Percentiles rank a stretch among this genome's conserved stretches.
Conservation (phyloP, 2,888 invertebrate species). For the Exocentrus adspersus region DNA sequence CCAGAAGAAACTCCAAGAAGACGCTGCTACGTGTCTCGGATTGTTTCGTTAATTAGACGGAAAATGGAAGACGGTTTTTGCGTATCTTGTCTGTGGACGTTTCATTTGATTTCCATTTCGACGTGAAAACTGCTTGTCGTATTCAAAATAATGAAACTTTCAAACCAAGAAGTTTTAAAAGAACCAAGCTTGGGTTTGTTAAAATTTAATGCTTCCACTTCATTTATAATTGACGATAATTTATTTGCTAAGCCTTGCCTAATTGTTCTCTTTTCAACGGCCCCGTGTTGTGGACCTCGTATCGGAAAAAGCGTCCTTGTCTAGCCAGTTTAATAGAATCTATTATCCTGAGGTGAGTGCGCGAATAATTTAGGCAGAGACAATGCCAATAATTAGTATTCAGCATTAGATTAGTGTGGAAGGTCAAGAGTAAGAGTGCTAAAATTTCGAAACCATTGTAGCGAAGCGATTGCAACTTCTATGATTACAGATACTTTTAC, state of each 20-base stretch:
- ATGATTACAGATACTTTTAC: too few species aligned
- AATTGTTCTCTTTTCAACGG: too few species aligned
- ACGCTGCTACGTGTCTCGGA: neutral
- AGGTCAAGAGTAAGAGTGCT: constrained; percentile 13
- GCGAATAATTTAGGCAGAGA: constrained; percentile 15
- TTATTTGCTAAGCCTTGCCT: too few species aligned
- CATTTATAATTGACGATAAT: too few species aligned
- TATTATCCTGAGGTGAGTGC: constrained; percentile 3
- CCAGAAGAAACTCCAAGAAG: neutral
- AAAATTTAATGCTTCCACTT: too few species aligned
- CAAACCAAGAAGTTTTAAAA: too few species aligned
- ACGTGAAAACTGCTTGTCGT: too few species aligned
- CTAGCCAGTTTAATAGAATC: constrained; percentile 19
- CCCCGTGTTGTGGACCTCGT: too few species aligned
- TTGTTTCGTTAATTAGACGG: constrained; percentile 9
- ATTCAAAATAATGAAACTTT: too few species aligned
- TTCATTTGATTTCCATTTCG: too few species aligned
- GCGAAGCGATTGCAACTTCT: too few species aligned
- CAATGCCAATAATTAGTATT: constrained; percentile 6
- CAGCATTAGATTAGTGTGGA: neutral
- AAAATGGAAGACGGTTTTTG: neutral
- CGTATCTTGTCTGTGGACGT: neutral
- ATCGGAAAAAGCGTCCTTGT: constrained; percentile 17
- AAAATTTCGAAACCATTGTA: neutral
- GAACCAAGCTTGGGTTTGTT: too few species aligned